These are phyloP conservation scores for Tiphia femorata DNA, from an alignment of 2,888 invertebrate species.

Conservation along the genomic window DNA sequence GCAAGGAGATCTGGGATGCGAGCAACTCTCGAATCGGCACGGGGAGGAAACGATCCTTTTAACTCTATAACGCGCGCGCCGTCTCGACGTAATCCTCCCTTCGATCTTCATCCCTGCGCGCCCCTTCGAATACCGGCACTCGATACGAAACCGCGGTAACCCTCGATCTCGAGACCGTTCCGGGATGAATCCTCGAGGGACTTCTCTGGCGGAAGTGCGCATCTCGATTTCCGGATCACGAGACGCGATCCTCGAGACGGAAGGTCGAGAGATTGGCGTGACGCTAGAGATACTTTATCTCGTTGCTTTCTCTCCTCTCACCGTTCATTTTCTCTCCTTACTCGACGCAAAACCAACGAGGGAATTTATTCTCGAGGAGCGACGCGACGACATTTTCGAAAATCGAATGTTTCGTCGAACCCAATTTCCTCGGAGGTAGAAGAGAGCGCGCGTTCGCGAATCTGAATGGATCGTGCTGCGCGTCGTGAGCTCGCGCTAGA, in stretches of 20 bases:
- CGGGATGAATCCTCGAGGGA: background rate
- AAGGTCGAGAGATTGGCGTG: too few relatives aligned
- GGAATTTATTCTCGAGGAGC: too few relatives aligned
- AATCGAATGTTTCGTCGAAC: too few relatives aligned
- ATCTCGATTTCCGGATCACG: background rate
- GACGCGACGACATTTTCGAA: too few relatives aligned
- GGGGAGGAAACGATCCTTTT: background rate
- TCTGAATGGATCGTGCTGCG: too few relatives aligned
- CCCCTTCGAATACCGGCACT: background rate
- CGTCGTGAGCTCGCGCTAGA: too few relatives aligned
- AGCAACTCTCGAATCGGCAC: too few relatives aligned
- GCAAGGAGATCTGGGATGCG: too few relatives aligned
- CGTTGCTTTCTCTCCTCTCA: background rate
- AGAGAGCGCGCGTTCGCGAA: too few relatives aligned
- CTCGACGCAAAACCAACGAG: background rate
- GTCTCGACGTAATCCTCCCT: background rate
- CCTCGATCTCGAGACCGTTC: background rate
- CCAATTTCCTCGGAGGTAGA: too few relatives aligned
- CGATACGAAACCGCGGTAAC: background rate
- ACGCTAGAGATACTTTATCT: too few relatives aligned
- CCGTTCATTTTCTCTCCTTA: constrained; percentile 16
- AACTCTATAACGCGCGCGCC: background rate
- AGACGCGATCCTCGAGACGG: too few relatives aligned
- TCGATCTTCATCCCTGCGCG: background rate
- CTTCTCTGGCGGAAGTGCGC: background rate